Evolutionary conservation across 2,797 vertebrate species (phyloP), one percentile per base, ranked within the genome.

Genomic region (Adrianichthys oophorus): DNA sequence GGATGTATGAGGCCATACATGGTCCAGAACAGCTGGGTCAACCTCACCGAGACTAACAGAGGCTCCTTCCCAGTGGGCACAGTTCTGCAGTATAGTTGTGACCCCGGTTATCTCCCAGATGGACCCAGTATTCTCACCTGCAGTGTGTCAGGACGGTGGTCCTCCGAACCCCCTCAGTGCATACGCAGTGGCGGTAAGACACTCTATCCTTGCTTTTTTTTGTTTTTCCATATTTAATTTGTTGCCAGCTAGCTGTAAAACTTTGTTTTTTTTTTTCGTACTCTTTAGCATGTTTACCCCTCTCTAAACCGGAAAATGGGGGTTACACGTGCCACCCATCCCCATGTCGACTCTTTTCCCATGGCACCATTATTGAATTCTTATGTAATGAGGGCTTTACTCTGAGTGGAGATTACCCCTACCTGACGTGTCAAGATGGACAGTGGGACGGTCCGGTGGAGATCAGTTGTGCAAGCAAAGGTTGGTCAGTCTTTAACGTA

Each of bases 381-480:
- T 93, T 94, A 45, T 99, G 96, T 41, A 91, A 95, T 0, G 93
- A 98, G 69, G 95, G 95, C 79, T 98, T 96, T 72, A 71, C 93
- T 75, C 83, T 98, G 65, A 97, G 93, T 59, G 96, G 95, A 17
- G 95, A 98, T 59, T 96, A 98, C 76, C 96, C 95, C 65, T 98
- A 96, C 79, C 79, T 98, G 87, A 98, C 96, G 18, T 99, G 97
- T 83, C 94, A 95, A 85, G 92, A 95, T 70, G 96, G 96, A 63
- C 92, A 96, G 62, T 99, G 96, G 97, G 93, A 94, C 49, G 92
- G 94, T 40, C 92, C 94, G 50, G 93, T 95, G 93, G 93, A 95
- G 84, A 92, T 97, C 73, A 96, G 90, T 85, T 99, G 97, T 84
- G 92, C 89, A 48, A 95, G 90, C 58, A 95, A 94, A 65, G 97